Conservation (phyloP, 1,140 invertebrate species). For the Zeugodacus cucurbitae region DNA sequence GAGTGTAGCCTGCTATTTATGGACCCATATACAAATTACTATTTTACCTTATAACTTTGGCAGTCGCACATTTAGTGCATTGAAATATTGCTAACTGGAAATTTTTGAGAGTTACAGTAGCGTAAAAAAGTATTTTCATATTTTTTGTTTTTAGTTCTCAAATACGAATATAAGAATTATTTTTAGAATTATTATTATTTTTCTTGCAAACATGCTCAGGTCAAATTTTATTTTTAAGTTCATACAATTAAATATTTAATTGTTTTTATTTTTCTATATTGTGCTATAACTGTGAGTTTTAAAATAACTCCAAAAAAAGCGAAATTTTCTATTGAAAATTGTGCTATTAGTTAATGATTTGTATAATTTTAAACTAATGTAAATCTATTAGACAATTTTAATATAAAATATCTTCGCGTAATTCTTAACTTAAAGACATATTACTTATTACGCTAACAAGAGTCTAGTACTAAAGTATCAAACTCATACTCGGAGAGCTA, state of each 20-base stretch:
- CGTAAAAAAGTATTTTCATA: not conserved
- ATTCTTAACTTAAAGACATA: too few species aligned
- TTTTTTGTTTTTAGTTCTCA: not conserved
- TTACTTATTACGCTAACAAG: too few species aligned
- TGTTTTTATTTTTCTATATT: not conserved
- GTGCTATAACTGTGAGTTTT: not conserved
- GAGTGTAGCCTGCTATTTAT: not conserved
- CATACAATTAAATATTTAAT: not conserved
- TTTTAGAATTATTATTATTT: not conserved
- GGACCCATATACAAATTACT: conserved; percentile 5
- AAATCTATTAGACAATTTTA: not conserved
- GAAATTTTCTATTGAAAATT: not conserved
- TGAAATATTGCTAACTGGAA: not conserved
- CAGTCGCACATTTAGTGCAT: not conserved
- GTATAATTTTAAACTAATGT: not conserved
- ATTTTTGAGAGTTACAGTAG: not conserved
- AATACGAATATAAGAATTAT: too few species aligned
- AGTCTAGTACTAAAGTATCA: too few species aligned
- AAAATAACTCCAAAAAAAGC: not conserved
- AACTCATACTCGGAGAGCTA: too few species aligned
- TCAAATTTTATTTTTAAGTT: too few species aligned
- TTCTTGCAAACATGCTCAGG: not conserved
- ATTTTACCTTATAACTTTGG: conserved; percentile 30
- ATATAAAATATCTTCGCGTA: not conserved
- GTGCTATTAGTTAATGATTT: not conserved